Evolutionary conservation across 2,113 vertebrate species (phyloP), one percentile per base, ranked within the genome.

Genomic region (Cynoglossus semilaevis): DNA sequence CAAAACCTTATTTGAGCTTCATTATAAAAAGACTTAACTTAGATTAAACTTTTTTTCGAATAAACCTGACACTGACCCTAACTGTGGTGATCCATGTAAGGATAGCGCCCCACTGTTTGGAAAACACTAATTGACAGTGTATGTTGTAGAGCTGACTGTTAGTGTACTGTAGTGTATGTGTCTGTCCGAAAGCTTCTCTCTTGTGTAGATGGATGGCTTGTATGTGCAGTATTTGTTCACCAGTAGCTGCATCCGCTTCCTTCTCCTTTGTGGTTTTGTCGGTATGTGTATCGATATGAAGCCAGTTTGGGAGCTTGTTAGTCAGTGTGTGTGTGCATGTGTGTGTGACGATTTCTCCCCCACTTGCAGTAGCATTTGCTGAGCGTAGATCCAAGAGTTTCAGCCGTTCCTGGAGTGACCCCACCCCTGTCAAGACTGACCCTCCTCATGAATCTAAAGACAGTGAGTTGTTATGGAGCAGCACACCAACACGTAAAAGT

Each of bases 381-480:
- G 94, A 99, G 82, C 93, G 95, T 90, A 95, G 94, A 86, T 94
- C 94, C 92, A 96, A 94, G 89, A 98, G 95, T 93, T 98, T 99
- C 94, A 97, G 92, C 94, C 92, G 95, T 84, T 99, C 96, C 92
- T 98, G 96, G 96, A 99, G 95, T 86, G 96, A 98, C 90, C 96
- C 96, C 76, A 98, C 95, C 82, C 96, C 96, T 79, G 91, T 95
- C 92, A 95, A 96, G 92, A 91, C 91, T 82, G 96, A 99, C 83
- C 90, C 94, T 87, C 89, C 94, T 82, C 92, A 95, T 83, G 94
- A 97, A 72, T 92, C 94, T 87, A 93, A 89, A 95, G 96, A 97
- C 91, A 96, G 96, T 99, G 93, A 93, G 96, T 97, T 90, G 71
- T 83, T 67, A 74, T 68, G 58, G 70, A 79, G 47, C 61, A 70